These are phyloP conservation scores for Scomberomorus guttatus DNA, from an alignment of 2,797 vertebrate genomes.

Conservation along the genomic window DNA sequence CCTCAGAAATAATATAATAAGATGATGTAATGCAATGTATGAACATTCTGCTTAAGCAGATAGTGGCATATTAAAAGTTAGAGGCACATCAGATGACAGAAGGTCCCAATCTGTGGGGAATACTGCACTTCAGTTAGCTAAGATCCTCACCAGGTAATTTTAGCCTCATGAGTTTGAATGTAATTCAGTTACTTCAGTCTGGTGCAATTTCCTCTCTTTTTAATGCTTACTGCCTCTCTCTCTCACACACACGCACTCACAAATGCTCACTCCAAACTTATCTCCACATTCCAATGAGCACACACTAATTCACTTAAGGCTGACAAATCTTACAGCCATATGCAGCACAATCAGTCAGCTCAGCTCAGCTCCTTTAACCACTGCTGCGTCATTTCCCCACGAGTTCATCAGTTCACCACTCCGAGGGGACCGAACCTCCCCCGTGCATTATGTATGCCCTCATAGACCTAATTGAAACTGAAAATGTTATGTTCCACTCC, in stretches of 20 bases:
- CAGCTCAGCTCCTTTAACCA: constrained; percentile 44
- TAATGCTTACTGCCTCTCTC: constrained; percentile 18
- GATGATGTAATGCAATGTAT: constrained; percentile 2
- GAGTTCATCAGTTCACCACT: constrained; percentile 71
- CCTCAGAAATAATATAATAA: constrained; percentile 6
- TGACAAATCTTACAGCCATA: constrained; percentile 60
- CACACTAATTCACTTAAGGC: constrained; percentile 69
- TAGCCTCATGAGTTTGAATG: constrained; percentile 36
- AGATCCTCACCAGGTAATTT: constrained; percentile 49
- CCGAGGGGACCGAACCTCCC: constrained; percentile 70
- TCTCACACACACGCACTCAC: neutral
- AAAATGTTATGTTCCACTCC: constrained; percentile 89
- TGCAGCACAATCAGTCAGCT: constrained; percentile 54
- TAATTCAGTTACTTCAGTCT: constrained; percentile 55
- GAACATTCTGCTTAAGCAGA: constrained; percentile 7
- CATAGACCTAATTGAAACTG: constrained; percentile 88
- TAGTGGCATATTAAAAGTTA: neutral
- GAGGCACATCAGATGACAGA: neutral
- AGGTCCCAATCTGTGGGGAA: constrained; percentile 1
- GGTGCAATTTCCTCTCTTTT: constrained; percentile 57
- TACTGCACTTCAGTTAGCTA: constrained; percentile 5
- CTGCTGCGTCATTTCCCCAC: constrained; percentile 49
- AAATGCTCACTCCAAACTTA: constrained; percentile 37
- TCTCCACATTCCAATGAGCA: constrained; percentile 59
- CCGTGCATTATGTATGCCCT: constrained; percentile 84